Base-by-base conservation (phyloP, 2,797 vertebrate species). In the Discoglossus pictus region DNA sequence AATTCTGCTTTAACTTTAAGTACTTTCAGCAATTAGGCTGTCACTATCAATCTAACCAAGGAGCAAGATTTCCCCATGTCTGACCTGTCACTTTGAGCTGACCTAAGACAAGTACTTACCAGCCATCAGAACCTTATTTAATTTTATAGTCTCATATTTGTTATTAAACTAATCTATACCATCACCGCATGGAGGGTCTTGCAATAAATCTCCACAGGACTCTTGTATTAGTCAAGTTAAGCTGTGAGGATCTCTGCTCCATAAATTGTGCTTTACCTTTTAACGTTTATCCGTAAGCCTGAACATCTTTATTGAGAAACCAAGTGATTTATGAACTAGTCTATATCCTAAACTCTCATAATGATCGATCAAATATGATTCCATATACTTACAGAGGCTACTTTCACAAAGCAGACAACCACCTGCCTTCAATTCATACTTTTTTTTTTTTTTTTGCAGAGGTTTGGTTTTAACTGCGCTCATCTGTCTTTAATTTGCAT, bases 401-500 rank as follows among this genome's bases (percentile, higher is more conserved):
- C 68, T 85, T 84, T 81, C 81, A 82, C 68, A 81, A 77, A 74
- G 75, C 76, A 48, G 73, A 65, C 77, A 82, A 76, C 55, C 68
- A 78, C 84, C 84, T 90, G 84, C 73, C 84, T 87, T 88, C 84
- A 83, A 90, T 87, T 85, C 76, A 81, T 73, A 77, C n/a, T n/a
- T n/a, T n/a, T n/a, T n/a, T n/a, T n/a, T n/a, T n/a, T n/a, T n/a
- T n/a, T n/a, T n/a, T n/a, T 83, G 78, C 78, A 83, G 84, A 88
- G 80, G 76, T 73, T 76, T 81, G n/a, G n/a, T n/a, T 75, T 91
- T 90, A 91, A 92, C 88, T 86, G 75, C 75, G 69, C 78, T 85
- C 86, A 87, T 90, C 92, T 95, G 93, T 82, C 92, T 91, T 89
- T 87, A 84, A 92, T 96, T 90, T 79, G 78, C 71, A 79, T 75